Percentiles rank a stretch among this genome's conserved stretches.
Conservation (phyloP, 2,113 vertebrate genomes). For the Phyllopteryx taeniolatus region DNA sequence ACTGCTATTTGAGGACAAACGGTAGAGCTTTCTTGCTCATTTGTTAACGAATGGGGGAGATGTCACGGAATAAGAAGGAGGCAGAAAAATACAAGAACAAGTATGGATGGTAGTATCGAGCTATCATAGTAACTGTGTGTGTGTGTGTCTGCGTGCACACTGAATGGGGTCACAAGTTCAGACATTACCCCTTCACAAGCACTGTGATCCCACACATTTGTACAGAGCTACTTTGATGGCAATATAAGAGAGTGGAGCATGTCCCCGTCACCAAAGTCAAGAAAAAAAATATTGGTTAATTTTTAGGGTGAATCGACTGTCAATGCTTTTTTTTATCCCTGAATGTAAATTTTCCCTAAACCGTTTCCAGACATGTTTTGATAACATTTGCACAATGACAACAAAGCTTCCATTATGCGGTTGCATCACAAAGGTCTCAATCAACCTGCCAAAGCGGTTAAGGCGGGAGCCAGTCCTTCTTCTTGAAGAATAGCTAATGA, state of each 20-base stretch:
- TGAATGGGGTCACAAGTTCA: conserved; percentile 33
- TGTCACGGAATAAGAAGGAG: neutral
- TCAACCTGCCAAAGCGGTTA: conserved; percentile 42
- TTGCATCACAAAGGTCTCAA: conserved; percentile 28
- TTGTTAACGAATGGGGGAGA: neutral
- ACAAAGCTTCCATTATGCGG: conserved; percentile 42
- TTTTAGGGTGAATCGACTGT: conserved; percentile 28
- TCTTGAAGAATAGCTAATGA: conserved; percentile 39
- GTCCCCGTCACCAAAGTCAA: conserved; percentile 28
- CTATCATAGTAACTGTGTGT: conserved; percentile 24
- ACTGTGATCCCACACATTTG: conserved; percentile 23
- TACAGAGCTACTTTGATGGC: conserved; percentile 37
- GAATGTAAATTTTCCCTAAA: conserved; percentile 49
- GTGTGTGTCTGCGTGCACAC: neutral
- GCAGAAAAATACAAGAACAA: neutral
- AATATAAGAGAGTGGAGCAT: conserved; percentile 32
- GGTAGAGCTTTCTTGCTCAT: neutral
- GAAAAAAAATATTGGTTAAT: neutral
- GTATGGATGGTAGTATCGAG: conserved; percentile 23
- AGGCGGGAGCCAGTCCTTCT: conserved; percentile 30
- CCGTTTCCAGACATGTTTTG: conserved; percentile 49
- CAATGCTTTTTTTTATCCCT: conserved; percentile 44
- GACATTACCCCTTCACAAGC: conserved; percentile 35
- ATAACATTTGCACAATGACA: conserved; percentile 43
- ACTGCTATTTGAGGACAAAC: neutral